phyloP scores from a whole-genome alignment of 2,797 vertebrate genomes.

The Danio jaintianensis region DNA sequence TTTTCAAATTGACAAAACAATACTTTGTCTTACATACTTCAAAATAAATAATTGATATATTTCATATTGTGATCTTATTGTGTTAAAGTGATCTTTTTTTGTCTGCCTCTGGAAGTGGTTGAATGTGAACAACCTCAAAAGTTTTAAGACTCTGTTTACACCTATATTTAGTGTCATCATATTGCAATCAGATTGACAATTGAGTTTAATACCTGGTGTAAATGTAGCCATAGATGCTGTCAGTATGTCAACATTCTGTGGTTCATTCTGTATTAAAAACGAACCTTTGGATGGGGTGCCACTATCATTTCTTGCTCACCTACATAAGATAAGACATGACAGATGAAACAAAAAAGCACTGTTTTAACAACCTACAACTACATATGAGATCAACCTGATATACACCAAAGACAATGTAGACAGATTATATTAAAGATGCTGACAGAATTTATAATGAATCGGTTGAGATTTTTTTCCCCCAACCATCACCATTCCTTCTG shows the following conservation, averaged over 20 bases:
- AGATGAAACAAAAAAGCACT: not conserved
- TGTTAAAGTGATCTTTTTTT: too few relatives aligned
- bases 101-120: too few relatives aligned
- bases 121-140: too few relatives aligned
- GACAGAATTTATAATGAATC: slow-evolving; percentile 48
- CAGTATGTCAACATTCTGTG: not conserved
- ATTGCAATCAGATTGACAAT: too few relatives aligned
- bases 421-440: slow-evolving; percentile 52
- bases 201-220: too few relatives aligned
- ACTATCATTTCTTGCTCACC: not conserved
- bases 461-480: slow-evolving; percentile 20
- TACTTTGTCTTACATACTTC: too few relatives aligned
- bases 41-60: too few relatives aligned
- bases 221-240: not conserved
- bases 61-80: too few relatives aligned
- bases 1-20: too few relatives aligned
- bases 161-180: too few relatives aligned
- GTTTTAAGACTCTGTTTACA: too few relatives aligned
- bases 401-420: slow-evolving; percentile 49
- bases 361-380: slow-evolving; percentile 1
- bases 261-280: not conserved
- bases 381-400: slow-evolving; percentile 15
- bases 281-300: not conserved
- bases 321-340: not conserved
- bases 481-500: slow-evolving; percentile 27